Conservation (phyloP, 2,797 vertebrate species). For the Graptemys geographica region DNA sequence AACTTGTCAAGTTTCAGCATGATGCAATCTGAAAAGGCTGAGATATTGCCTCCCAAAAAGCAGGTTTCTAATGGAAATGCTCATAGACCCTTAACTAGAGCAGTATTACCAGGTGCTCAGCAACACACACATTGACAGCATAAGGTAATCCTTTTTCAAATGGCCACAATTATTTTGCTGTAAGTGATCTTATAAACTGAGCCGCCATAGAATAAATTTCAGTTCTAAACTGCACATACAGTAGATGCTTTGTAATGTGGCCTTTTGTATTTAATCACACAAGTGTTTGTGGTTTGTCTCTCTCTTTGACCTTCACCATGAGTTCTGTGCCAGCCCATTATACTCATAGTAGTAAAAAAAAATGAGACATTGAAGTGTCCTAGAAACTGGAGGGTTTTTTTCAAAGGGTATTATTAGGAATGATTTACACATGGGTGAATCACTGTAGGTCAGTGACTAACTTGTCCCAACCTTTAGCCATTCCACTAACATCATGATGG, state of each 20-base stretch:
- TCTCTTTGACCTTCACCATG: not conserved
- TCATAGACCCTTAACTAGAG: not conserved
- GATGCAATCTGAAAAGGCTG: constrained; percentile 18
- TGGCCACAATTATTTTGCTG: not conserved
- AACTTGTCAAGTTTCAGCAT: constrained; percentile 54
- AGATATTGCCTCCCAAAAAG: not conserved
- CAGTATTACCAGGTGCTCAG: not conserved
- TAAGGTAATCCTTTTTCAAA: not conserved
- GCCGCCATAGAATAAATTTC: not conserved
- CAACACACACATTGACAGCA: not conserved
- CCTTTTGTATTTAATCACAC: not conserved
- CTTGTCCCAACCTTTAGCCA: not conserved
- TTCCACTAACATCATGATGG: not conserved
- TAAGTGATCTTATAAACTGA: not conserved
- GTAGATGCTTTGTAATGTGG: not conserved
- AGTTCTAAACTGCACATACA: not conserved
- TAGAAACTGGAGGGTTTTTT: no score
- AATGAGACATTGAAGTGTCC: no score
- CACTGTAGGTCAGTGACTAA: not conserved
- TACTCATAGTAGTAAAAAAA: not conserved
- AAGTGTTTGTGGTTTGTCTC: not conserved
- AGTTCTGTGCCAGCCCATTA: not conserved
- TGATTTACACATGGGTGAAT: not conserved
- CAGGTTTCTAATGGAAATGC: constrained; percentile 25
- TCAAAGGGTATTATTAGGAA: no score